Evolutionary conservation across 2,797 vertebrate species (phyloP).

Genomic region (Loriculus beryllinus): DNA sequence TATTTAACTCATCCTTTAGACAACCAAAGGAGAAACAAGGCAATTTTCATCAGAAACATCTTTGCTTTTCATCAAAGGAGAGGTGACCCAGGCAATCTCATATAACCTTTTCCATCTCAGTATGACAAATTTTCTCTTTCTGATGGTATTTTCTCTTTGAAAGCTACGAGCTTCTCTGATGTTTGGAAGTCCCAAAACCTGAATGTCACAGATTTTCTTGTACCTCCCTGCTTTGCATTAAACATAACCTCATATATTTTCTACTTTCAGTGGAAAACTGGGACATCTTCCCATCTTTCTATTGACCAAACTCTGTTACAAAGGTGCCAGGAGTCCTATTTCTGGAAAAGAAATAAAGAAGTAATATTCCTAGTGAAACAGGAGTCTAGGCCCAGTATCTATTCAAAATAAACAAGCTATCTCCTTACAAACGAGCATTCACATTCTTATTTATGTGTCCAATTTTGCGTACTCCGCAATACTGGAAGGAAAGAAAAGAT

Average conservation of each 20-base stretch:
- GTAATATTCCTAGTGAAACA: conserved; percentile 14
- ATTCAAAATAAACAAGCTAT: conserved; percentile 44
- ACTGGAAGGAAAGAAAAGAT: neutral
- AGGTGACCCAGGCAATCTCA: neutral
- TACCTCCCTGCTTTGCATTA: neutral
- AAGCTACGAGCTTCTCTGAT: neutral
- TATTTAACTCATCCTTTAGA: neutral
- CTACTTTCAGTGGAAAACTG: neutral
- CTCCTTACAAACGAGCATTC: conserved; percentile 38
- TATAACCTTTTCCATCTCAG: neutral
- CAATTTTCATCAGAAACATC: conserved; percentile 29
- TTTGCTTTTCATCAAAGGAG: conserved; percentile 18
- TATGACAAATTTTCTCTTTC: neutral
- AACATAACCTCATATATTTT: neutral
- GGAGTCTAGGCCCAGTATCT: conserved; percentile 15
- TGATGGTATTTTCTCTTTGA: neutral
- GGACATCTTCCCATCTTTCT: conserved; percentile 44
- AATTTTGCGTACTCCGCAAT: neutral
- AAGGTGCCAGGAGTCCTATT: conserved; percentile 33
- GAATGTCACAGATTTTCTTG: neutral
- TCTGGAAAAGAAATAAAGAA: neutral
- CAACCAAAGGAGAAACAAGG: neutral
- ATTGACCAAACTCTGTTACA: neutral
- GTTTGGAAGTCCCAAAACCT: neutral
- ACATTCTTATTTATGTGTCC: conserved; percentile 39